Percentiles rank a stretch among this genome's conserved stretches.
These are phyloP conservation scores for Trichonephila clavata DNA, from an alignment of 1,140 invertebrate species.

Conservation along the genomic window DNA sequence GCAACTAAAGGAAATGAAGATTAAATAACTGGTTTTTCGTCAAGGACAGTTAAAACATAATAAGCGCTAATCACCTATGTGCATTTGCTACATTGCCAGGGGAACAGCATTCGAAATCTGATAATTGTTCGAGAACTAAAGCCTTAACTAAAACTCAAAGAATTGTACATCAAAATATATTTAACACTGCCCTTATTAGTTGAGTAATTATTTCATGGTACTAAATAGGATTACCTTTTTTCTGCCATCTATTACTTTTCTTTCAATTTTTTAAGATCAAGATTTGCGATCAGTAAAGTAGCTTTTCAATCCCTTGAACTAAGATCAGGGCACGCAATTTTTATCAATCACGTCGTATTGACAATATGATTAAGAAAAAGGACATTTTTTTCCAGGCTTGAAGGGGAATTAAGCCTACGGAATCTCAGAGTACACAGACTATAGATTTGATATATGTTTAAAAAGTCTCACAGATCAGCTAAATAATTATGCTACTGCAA, in stretches of 20 bases:
- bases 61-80: constrained; percentile 42
- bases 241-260: constrained; percentile 1
- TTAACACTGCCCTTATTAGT: constrained; percentile 24
- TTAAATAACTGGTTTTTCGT: constrained; percentile 53
- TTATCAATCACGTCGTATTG: constrained; percentile 23
- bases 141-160: neutral
- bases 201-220: constrained; percentile 48
- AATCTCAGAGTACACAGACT: neutral
- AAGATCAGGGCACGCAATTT: neutral
- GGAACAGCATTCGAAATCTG: constrained; percentile 43
- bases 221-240: constrained; percentile 33
- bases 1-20: constrained; percentile 57
- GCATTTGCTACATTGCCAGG: neutral
- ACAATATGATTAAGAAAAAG: constrained; percentile 34
- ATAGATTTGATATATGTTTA: too few relatives aligned
- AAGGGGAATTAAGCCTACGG: neutral
- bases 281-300: constrained; percentile 21
- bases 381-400: neutral
- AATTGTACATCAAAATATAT: constrained; percentile 25
- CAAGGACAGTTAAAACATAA: constrained; percentile 58
- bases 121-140: constrained; percentile 48
- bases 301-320: constrained; percentile 2
- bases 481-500: too few relatives aligned
- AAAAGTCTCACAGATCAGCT: too few relatives aligned
- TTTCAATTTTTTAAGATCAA: constrained; percentile 32